phyloP scores from a whole-genome alignment of 2,888 invertebrate species.

The Argyresthia goedartella region DNA sequence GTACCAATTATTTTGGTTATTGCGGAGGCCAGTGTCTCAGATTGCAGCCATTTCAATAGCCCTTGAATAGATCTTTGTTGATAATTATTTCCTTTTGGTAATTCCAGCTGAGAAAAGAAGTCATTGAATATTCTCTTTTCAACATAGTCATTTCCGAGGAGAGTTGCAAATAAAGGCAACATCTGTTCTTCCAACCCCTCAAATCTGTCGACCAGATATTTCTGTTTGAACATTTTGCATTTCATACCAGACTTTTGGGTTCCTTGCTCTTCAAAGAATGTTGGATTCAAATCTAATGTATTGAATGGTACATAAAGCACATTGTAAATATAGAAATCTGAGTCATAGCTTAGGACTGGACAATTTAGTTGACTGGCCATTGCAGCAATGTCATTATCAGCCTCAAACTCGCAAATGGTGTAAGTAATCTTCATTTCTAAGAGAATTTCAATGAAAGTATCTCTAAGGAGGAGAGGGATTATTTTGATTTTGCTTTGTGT shows the following conservation, averaged over 20 bases:
- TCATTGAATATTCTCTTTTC: constrained; percentile 74
- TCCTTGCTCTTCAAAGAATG: constrained; percentile 25
- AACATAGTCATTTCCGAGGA: constrained; percentile 93
- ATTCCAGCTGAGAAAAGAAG: constrained; percentile 77
- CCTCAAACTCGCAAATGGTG: constrained; percentile 87
- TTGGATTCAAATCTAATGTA: constrained; percentile 69
- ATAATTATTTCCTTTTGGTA: constrained; percentile 69
- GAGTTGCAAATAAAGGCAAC: constrained; percentile 83
- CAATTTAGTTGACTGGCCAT: constrained; percentile 83
- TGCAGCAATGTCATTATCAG: constrained; percentile 89
- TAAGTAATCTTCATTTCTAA: constrained; percentile 74
- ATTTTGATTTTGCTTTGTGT: constrained; percentile 68
- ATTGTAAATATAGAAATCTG: constrained; percentile 93
- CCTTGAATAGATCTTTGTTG: constrained; percentile 79
- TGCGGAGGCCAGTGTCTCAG: constrained; percentile 78
- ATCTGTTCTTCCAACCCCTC: constrained; percentile 75
- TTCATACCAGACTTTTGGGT: constrained; percentile 53
- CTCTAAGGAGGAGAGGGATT: constrained; percentile 82
- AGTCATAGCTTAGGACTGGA: constrained; percentile 92
- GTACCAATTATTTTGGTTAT: constrained; percentile 75
- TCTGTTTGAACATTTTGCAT: constrained; percentile 80
- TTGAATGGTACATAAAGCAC: constrained; percentile 85
- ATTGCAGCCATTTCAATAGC: constrained; percentile 81
- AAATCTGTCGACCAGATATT: constrained; percentile 76
- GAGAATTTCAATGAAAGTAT: constrained; percentile 81